These are phyloP conservation scores for Sapajus apella DNA, from an alignment of 2,113 vertebrate species.

Conservation along the genomic window DNA sequence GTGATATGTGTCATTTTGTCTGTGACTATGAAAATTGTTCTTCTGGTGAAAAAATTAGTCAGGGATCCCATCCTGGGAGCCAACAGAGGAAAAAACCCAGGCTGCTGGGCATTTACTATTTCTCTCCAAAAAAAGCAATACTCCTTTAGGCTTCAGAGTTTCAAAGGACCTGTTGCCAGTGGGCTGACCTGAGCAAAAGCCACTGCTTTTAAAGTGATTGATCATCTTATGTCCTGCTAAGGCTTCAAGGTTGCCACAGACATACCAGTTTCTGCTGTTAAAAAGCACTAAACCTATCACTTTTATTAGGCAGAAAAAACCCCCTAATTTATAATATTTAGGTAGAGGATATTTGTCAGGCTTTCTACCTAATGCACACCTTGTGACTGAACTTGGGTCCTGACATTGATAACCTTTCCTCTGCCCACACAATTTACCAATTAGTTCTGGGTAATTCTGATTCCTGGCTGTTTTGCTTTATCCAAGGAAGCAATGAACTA, in stretches of 20 bases:
- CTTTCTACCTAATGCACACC: background rate
- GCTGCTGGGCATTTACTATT: background rate
- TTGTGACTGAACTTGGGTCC: constrained; percentile 1
- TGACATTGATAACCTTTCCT: background rate
- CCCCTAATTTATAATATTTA: background rate
- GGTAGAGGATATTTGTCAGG: background rate
- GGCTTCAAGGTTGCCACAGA: background rate
- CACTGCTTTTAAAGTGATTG: background rate
- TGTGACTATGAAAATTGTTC: background rate
- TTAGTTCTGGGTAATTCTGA: background rate
- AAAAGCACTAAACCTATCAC: constrained; percentile 12
- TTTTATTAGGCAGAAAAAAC: background rate
- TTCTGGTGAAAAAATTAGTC: background rate
- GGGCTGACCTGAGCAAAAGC: background rate
- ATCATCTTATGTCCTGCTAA: background rate
- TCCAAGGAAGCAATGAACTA: background rate
- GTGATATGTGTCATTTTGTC: background rate
- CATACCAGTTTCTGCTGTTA: background rate
- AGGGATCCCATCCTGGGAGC: background rate
- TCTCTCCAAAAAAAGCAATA: background rate
- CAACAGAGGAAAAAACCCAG: accelerated
- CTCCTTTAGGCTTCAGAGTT: background rate
- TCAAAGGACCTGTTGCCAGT: background rate
- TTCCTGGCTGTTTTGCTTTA: background rate
- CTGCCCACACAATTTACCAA: background rate